Conservation (phyloP, 2,888 invertebrate genomes). For the Chymomyza fuscimana region DNA sequence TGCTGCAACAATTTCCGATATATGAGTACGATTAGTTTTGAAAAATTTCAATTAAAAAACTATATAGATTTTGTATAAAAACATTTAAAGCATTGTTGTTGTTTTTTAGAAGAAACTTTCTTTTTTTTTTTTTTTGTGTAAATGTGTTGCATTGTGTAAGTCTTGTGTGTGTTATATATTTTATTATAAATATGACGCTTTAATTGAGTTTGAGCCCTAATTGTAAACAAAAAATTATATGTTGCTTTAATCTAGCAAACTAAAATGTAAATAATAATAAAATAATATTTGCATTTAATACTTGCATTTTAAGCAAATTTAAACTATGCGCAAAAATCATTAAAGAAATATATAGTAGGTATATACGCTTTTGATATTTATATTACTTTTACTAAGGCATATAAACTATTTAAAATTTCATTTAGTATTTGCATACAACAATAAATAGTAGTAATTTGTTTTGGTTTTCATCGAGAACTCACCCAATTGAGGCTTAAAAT, state of each 20-base stretch:
- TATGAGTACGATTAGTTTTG: conserved; percentile 4
- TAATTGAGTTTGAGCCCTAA: not conserved
- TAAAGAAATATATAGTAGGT: not conserved
- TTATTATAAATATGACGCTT: not conserved
- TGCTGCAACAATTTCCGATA: conserved; percentile 46
- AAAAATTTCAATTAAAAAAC: not conserved
- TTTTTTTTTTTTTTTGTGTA: not conserved
- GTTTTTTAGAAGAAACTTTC: not conserved
- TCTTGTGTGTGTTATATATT: not conserved
- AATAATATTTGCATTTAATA: not conserved
- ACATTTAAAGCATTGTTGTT: conserved; percentile 2
- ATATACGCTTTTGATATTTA: conserved; percentile 36
- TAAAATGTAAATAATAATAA: not conserved
- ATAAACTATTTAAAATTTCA: not conserved
- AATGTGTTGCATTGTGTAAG: not conserved
- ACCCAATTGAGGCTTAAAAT: conserved; percentile 71
- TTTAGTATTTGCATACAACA: conserved; percentile 23
- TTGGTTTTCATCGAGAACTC: conserved; percentile 57
- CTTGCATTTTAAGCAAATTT: not conserved
- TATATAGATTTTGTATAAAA: not conserved
- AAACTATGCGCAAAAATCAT: not conserved
- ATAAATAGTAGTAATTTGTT: conserved; percentile 28
- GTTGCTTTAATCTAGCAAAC: not conserved
- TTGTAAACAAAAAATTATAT: not conserved
- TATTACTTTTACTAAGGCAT: conserved; percentile 12